These are phyloP conservation scores for Panthera uncia DNA, from an alignment of 2,113 vertebrate genomes.

Conservation along the genomic window DNA sequence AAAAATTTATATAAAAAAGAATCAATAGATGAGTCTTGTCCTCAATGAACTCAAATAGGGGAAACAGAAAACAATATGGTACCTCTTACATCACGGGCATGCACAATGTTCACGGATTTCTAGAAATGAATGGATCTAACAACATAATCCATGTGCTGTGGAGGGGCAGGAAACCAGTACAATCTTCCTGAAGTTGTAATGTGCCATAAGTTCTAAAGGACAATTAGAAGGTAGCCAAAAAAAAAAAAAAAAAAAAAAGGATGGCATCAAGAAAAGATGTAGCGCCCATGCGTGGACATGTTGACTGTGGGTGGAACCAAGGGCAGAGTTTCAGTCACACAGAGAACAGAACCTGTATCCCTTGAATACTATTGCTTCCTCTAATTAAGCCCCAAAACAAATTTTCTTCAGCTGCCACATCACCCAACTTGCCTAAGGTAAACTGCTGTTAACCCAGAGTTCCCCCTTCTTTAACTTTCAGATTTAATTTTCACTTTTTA, in stretches of 20 bases:
- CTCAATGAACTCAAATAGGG: not conserved
- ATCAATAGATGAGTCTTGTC: not conserved
- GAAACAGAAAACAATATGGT: not conserved
- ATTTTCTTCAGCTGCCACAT: not conserved
- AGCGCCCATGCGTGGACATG: fast-evolving
- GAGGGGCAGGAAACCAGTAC: not conserved
- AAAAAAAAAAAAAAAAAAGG: not conserved
- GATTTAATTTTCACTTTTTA: not conserved
- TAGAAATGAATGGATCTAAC: not conserved
- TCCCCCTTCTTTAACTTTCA: not conserved
- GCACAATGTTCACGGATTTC: not conserved
- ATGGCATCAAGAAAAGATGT: not conserved
- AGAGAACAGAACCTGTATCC: fast-evolving
- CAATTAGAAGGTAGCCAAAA: not conserved
- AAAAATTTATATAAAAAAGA: not conserved
- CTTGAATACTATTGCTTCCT: not conserved
- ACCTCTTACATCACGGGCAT: not conserved
- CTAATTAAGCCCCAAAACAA: not conserved
- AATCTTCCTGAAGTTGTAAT: not conserved
- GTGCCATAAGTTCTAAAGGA: not conserved
- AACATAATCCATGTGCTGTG: not conserved
- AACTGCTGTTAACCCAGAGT: not conserved
- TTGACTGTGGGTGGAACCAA: not conserved
- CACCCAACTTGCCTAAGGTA: not conserved
- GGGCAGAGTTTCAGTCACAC: not conserved